These are phyloP conservation scores for Clarias laeviceps DNA, from an alignment of 2,797 vertebrate genomes.

Conservation along the genomic window DNA sequence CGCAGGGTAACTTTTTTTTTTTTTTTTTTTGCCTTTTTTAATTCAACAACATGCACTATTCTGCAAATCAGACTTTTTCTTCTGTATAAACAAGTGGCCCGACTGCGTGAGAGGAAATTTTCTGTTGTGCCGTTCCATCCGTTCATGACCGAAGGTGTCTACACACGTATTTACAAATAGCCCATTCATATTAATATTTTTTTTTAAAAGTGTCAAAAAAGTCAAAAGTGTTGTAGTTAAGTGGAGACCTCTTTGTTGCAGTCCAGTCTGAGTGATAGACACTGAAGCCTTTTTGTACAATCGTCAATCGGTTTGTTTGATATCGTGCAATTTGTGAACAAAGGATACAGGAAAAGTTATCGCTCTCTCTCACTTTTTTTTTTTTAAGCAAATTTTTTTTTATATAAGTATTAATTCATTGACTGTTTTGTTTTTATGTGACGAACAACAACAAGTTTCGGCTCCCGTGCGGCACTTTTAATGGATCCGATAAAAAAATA, in stretches of 20 bases:
- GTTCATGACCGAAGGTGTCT: not conserved
- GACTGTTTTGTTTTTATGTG: not conserved
- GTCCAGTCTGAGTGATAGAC: conserved; percentile 43
- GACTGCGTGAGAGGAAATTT: no score
- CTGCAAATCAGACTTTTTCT: conserved; percentile 41
- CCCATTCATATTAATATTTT: not conserved
- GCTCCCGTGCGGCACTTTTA: not conserved
- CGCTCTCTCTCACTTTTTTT: no score
- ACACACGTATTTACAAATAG: not conserved
- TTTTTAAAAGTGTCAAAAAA: not conserved
- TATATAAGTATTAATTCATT: conserved; percentile 48
- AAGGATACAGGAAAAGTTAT: conserved; percentile 22
- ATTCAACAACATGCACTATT: conserved; percentile 44
- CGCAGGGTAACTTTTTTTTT: conserved; percentile 33
- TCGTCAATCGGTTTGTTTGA: conserved; percentile 43
- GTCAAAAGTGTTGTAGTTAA: conserved; percentile 48
- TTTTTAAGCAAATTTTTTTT: conserved; percentile 44
- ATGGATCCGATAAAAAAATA: not conserved
- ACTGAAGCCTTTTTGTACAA: conserved; percentile 50
- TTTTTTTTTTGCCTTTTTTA: conserved; percentile 10
- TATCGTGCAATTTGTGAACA: conserved; percentile 57
- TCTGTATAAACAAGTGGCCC: not conserved
- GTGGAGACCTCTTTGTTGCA: conserved; percentile 48
- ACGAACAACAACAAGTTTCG: conserved; percentile 9
- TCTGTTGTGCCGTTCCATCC: not conserved